phyloP scores from a whole-genome alignment of 1,140 invertebrate species.

The Drosophila tani region DNA sequence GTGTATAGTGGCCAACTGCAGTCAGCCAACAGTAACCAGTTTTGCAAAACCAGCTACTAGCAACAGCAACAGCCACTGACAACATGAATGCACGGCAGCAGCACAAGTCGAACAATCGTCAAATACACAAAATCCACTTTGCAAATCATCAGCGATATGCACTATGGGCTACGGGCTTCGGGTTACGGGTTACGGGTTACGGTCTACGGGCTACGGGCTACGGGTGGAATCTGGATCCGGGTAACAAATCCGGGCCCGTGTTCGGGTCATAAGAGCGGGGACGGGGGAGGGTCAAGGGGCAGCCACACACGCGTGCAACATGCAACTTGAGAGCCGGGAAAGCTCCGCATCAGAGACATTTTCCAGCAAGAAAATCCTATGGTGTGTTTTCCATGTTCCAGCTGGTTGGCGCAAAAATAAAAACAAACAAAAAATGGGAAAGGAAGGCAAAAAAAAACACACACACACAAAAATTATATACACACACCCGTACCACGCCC shows the following conservation, averaged over 20 bases:
- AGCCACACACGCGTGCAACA: conserved; percentile 66
- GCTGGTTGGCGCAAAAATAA: conserved; percentile 18
- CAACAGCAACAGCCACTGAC: conserved; percentile 24
- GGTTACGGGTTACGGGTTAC: conserved; percentile 9
- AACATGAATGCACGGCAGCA: conserved; percentile 32
- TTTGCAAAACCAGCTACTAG: conserved; percentile 53
- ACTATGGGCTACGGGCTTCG: conserved; percentile 28
- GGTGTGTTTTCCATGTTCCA: conserved; percentile 40
- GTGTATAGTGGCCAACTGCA: conserved; percentile 31
- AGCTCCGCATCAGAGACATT: conserved; percentile 51
- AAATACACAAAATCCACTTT: conserved; percentile 82
- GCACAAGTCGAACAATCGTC: conserved; percentile 75
- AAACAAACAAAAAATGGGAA: conserved; percentile 26
- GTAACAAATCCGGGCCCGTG: conserved; percentile 25
- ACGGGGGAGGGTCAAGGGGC: conserved; percentile 13
- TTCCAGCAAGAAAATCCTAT: conserved; percentile 58
- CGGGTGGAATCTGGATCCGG: conserved; percentile 17
- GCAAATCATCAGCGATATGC: conserved; percentile 71
- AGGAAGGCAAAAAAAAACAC: conserved; percentile 16
- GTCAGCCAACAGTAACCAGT: conserved; percentile 66
- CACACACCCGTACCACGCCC: conserved; percentile 20
- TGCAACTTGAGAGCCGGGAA: conserved; percentile 62
- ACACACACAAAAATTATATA: conserved; percentile 25
- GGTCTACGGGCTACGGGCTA: conserved; percentile 16
- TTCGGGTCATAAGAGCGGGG: conserved; percentile 20